These are phyloP conservation scores for Hiodon tergisus DNA, from an alignment of 2,113 vertebrate species.

Conservation along the genomic window DNA sequence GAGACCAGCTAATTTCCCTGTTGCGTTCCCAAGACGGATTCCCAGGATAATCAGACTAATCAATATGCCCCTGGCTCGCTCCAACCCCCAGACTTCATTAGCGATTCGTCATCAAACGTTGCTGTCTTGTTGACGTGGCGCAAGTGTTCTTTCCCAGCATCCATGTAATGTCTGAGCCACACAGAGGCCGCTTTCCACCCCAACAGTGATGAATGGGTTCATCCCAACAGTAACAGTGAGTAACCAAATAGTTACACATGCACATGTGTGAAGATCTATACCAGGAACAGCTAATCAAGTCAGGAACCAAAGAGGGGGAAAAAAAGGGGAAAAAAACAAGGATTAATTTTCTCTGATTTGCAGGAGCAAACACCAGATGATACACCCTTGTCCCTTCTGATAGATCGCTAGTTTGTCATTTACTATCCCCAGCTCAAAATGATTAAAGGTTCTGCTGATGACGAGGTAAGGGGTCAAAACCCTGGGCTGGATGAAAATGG, in stretches of 20 bases:
- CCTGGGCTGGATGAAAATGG: background rate
- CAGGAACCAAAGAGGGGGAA: conserved; percentile 5
- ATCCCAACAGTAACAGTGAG: conserved; percentile 48
- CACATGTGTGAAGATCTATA: conserved; percentile 61
- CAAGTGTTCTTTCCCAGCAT: conserved; percentile 27
- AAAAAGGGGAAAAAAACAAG: conserved; percentile 9
- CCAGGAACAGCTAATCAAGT: conserved; percentile 65
- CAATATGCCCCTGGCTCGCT: conserved; percentile 61
- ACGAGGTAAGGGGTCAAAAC: conserved; percentile 28
- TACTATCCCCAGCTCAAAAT: conserved; percentile 53
- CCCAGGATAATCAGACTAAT: conserved; percentile 71
- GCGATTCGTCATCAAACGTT: conserved; percentile 62
- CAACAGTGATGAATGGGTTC: conserved; percentile 61
- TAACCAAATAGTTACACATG: conserved; percentile 50
- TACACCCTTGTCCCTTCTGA: conserved; percentile 50
- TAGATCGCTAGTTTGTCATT: conserved; percentile 62
- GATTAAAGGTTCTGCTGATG: conserved; percentile 49
- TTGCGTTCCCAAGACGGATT: conserved; percentile 59
- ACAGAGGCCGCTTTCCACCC: conserved; percentile 12
- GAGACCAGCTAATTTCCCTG: conserved; percentile 60
- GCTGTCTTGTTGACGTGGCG: conserved; percentile 58
- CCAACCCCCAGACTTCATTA: conserved; percentile 47
- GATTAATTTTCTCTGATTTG: conserved; percentile 47
- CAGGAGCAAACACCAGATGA: conserved; percentile 47
- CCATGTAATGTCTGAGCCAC: conserved; percentile 1